Evolutionary conservation across 2,797 vertebrate genomes (phyloP), one percentile per base, ranked within the genome.

Genomic region (Champsocephalus esox): DNA sequence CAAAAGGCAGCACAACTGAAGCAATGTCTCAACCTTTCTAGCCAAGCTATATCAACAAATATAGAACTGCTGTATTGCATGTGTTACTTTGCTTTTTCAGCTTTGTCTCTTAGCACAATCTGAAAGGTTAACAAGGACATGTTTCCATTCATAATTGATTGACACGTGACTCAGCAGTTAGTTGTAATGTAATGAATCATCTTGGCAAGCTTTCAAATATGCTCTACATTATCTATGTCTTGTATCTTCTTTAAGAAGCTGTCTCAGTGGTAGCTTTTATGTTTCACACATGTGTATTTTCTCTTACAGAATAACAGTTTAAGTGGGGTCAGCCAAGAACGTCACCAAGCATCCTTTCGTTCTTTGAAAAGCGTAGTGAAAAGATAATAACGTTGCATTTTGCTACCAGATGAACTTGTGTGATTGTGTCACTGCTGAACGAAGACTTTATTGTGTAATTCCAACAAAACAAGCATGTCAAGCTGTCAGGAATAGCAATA

Each of bases 91-190:
- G 17, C 38, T 48, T 77, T 17, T 34, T 17, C 13, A 66, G 66
- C 32, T 64, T 79, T 58, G 12, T 77, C 61, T 28, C 72, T 44
- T 14, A 7, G 16, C 28, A 57, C 59, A 44, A 41, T 41, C 72
- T 44, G 44, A 83, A 79, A 83, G 68, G 67, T 87, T 88, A 84
- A 82, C 13, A 79, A 76, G 70, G 41, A 32, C 14, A 41, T 55
- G 14, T 52, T 56, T 68, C 46, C 71, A 11, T 38, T 44, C 46
- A 52, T 68, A 79, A 78, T 8, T 74, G 45, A 87, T 69, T 73
- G 80, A 56, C 48, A 77, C 28, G 55, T n/a, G 44, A 75, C 56
- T 80, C 60, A 81, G 73, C 69, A 70, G 73, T 75, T 69, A 70
- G 14, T 28, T 57, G 32, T 9, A 21, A 64, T 52, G 17, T 28